Conservation (phyloP, 2,888 invertebrate genomes). For the Notodonta dromedarius region DNA sequence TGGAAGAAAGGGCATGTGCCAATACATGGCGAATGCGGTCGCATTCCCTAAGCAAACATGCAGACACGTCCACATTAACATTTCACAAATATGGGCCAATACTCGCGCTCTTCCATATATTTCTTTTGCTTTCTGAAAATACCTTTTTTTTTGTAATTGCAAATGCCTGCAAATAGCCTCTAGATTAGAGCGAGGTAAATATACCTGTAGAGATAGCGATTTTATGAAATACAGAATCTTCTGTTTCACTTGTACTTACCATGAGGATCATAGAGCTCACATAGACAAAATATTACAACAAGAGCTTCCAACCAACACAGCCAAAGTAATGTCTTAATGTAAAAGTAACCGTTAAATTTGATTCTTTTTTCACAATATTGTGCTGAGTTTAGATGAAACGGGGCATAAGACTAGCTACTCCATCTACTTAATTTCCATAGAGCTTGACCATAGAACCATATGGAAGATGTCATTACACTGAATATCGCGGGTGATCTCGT, state of each 20-base stretch:
- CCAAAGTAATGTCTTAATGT: too few relatives aligned
- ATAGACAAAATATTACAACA: background rate
- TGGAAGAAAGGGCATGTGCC: background rate
- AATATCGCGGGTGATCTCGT: slow-evolving; percentile 35
- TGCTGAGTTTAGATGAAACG: too few relatives aligned
- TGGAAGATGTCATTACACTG: slow-evolving; percentile 8
- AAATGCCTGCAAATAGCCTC: too few relatives aligned
- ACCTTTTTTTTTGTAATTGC: too few relatives aligned
- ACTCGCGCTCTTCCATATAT: background rate
- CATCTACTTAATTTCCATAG: background rate
- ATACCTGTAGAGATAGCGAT: too few relatives aligned
- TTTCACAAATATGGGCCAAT: background rate
- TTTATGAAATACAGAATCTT: too few relatives aligned
- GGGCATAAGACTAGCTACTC: background rate
- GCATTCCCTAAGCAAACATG: background rate
- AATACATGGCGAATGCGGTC: background rate
- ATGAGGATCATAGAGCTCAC: too few relatives aligned
- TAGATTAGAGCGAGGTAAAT: too few relatives aligned
- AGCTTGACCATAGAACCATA: background rate
- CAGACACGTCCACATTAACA: background rate
- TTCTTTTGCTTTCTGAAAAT: background rate
- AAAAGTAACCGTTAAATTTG: too few relatives aligned
- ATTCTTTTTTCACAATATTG: too few relatives aligned
- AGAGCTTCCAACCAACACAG: too few relatives aligned
- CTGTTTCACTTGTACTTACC: too few relatives aligned